phyloP scores from a whole-genome alignment of 2,113 vertebrate genomes.

The Talpa occidentalis region DNA sequence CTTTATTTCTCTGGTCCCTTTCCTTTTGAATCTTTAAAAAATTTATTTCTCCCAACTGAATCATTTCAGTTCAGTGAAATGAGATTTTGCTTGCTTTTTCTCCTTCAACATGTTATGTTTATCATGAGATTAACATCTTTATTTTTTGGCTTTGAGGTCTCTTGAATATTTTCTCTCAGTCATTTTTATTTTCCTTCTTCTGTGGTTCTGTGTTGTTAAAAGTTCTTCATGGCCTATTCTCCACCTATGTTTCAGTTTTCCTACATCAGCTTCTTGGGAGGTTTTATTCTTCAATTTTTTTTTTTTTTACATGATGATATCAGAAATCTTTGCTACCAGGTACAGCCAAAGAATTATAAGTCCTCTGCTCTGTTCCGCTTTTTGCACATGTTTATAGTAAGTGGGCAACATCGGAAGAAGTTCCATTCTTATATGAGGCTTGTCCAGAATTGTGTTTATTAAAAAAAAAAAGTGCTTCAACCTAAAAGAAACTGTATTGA shows the following conservation, averaged over 20 bases:
- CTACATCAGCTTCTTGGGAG: conserved; percentile 69
- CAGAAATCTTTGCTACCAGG: conserved; percentile 77
- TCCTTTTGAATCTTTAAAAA: conserved; percentile 77
- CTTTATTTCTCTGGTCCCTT: conserved; percentile 65
- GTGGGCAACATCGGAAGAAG: conserved; percentile 57
- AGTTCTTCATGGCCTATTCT: conserved; percentile 59
- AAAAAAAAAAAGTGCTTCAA: conserved; percentile 70
- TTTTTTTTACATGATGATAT: conserved; percentile 74
- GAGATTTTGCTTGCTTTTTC: conserved; percentile 58
- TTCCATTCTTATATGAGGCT: conserved; percentile 21
- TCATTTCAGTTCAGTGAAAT: conserved; percentile 75
- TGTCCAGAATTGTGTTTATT: conserved; percentile 35
- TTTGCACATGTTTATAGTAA: conserved; percentile 79
- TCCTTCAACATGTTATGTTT: conserved; percentile 63
- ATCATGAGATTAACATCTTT: conserved; percentile 79
- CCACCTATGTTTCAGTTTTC: conserved; percentile 73
- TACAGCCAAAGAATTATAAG: conserved; percentile 76
- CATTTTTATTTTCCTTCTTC: conserved; percentile 75
- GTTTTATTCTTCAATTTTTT: conserved; percentile 79
- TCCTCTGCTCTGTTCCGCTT: conserved; percentile 59
- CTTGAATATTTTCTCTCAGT: conserved; percentile 73
- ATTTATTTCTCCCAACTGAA: conserved; percentile 76
- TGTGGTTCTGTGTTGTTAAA: conserved; percentile 12
- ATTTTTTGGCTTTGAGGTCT: conserved; percentile 59
- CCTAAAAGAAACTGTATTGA: conserved; percentile 75